Evolutionary conservation across 37 sponge, comb jelly and placozoan species (phyloP), one percentile per base, ranked within the genome.

Genomic region (Sycon ciliatum): DNA sequence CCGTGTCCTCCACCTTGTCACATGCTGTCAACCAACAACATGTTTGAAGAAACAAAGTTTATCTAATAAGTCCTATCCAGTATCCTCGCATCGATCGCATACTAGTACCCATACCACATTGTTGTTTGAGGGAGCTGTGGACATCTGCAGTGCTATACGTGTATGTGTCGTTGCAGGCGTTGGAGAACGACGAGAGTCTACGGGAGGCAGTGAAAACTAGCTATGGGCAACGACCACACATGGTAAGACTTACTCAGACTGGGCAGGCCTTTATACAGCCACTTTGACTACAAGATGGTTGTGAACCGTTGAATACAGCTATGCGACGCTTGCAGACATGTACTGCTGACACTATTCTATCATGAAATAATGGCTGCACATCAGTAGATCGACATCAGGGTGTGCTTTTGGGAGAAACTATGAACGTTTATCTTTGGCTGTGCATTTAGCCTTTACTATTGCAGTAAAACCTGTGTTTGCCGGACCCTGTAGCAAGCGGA

Each of bases 151-250:
- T n/a, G n/a, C n/a, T n/a, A n/a, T n/a, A n/a, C n/a, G n/a, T n/a
- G n/a, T n/a, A n/a, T n/a, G n/a, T 46, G 16, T 46, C 53, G 53
- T 31, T 39, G 0, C 38, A 92, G 83, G 86, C 74, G 68, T 58
- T 95, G 33, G 92, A 91, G 27, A 86, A 95, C 31, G 98, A 95
- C 40, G 92, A 79, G 9, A 89, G 82, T 3, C 85, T 95, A 24
- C 86, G 85, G 71, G 54, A 87, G 39, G 86, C 87, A 2, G 77
- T 95, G 1, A 79, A 79, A 55, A 95, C 98, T 2, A 84, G 86
- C 46, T 84, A 95, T 79, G 98, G 86, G 31, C 81, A 88, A 49
- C 52, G 98, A 9, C 89, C 92, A n/a, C n/a, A n/a, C n/a, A n/a
- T n/a, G n/a, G n/a, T n/a, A n/a, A n/a, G n/a, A n/a, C n/a, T n/a